Conservation (phyloP, 2,888 invertebrate species). For the Thecophora atra region DNA sequence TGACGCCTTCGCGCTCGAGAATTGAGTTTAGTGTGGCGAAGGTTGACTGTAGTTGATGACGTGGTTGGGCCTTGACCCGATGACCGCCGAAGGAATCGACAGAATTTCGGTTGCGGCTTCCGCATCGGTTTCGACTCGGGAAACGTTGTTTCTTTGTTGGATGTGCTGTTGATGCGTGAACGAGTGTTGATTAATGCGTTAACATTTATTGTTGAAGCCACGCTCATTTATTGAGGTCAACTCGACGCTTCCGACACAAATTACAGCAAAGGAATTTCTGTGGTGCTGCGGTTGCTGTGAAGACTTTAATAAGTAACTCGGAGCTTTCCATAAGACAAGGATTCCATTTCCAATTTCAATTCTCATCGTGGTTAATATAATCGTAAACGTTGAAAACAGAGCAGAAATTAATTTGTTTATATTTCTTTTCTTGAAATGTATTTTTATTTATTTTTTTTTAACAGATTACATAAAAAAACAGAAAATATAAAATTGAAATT, state of each 20-base stretch:
- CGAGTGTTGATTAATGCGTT: constrained; percentile 6
- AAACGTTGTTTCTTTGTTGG: background rate
- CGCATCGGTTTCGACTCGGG: background rate
- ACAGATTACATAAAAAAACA: too few relatives aligned
- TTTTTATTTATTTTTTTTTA: too few relatives aligned
- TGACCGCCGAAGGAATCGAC: background rate
- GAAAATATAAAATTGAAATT: too few relatives aligned
- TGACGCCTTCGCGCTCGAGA: background rate
- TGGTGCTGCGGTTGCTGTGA: too few relatives aligned
- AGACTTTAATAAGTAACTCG: too few relatives aligned
- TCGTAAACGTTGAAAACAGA: too few relatives aligned
- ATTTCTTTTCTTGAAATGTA: too few relatives aligned
- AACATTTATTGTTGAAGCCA: background rate
- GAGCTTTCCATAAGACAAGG: too few relatives aligned
- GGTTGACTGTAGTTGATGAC: background rate
- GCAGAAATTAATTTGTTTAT: too few relatives aligned
- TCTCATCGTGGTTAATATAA: too few relatives aligned
- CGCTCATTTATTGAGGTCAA: constrained; percentile 23
- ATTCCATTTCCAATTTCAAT: too few relatives aligned
- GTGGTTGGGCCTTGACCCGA: constrained; percentile 8
- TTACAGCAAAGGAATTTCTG: constrained; percentile 43
- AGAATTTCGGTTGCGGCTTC: background rate
- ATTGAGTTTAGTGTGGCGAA: background rate
- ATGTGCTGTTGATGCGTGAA: background rate
- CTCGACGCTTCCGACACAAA: too few relatives aligned